Evolutionary conservation across 2,797 vertebrate genomes (phyloP).

Genomic region (Gobionotothen gibberifrons): DNA sequence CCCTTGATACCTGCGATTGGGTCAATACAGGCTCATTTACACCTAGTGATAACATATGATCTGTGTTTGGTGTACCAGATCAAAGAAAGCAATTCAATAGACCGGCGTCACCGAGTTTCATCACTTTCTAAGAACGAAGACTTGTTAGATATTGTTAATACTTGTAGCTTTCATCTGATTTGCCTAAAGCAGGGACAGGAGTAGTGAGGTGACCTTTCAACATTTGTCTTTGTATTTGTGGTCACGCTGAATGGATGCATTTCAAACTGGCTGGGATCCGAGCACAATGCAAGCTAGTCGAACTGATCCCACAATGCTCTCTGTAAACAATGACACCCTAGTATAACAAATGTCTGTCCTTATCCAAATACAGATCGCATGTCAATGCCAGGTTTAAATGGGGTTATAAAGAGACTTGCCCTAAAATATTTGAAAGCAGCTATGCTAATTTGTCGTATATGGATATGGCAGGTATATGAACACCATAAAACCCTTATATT

Average conservation of each 20-base stretch:
- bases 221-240: slow-evolving; percentile 29
- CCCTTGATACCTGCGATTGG: not conserved
- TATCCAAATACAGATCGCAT: not conserved
- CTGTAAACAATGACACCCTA: not conserved
- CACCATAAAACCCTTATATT: slow-evolving; percentile 62
- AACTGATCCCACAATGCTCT: slow-evolving; percentile 10
- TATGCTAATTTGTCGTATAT: not conserved
- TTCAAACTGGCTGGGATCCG: slow-evolving; percentile 22
- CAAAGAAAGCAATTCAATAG: not conserved
- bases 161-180: not conserved
- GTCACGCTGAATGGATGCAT: slow-evolving; percentile 22
- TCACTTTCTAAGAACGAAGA: not conserved
- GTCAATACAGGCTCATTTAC: not conserved
- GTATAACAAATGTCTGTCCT: slow-evolving; percentile 3
- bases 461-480: slow-evolving; percentile 55
- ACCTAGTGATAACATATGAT: not conserved
- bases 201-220: slow-evolving; percentile 30
- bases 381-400: slow-evolving; percentile 2
- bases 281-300: slow-evolving; percentile 9
- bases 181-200: not conserved
- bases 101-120: not conserved
- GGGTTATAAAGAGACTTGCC: not conserved
- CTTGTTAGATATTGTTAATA: not conserved
- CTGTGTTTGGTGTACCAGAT: not conserved
- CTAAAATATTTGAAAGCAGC: slow-evolving; percentile 6